Conservation (phyloP, 2,113 vertebrate genomes). For the Sylvietta virens region DNA sequence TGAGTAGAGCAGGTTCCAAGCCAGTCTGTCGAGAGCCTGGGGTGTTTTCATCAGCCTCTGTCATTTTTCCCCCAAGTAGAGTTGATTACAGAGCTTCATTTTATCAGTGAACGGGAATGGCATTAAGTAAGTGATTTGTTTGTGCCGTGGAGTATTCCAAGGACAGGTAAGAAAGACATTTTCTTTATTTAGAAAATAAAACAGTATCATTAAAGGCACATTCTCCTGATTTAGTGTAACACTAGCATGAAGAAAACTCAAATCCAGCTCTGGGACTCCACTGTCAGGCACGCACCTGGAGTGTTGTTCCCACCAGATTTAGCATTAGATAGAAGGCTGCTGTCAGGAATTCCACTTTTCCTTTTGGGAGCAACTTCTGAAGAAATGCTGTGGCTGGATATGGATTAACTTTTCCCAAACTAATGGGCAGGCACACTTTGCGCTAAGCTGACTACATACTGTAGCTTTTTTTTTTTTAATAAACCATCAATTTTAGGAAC, state of each 20-base stretch:
- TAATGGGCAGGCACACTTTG: neutral
- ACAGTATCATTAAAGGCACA: neutral
- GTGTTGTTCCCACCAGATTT: neutral
- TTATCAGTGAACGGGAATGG: neutral
- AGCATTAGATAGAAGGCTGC: neutral
- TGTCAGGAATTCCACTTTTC: neutral
- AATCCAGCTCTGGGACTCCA: neutral
- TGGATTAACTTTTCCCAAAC: neutral
- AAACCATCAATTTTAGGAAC: neutral
- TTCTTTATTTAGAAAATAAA: neutral
- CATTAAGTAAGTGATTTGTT: neutral
- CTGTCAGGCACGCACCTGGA: neutral
- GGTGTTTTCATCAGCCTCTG: neutral
- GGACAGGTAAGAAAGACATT: neutral
- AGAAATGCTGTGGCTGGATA: neutral
- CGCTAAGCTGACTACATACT: neutral
- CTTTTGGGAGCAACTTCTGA: neutral
- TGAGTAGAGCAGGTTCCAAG: neutral
- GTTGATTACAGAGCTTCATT: neutral
- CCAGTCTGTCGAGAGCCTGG: neutral
- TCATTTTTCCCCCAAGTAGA: neutral
- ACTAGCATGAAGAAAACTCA: neutral
- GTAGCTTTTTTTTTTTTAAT: neutral
- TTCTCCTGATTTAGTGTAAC: neutral
- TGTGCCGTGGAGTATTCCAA: neutral